Base-by-base conservation (phyloP, 2,113 vertebrate genomes). In the Cranoglanis bouderius region DNA sequence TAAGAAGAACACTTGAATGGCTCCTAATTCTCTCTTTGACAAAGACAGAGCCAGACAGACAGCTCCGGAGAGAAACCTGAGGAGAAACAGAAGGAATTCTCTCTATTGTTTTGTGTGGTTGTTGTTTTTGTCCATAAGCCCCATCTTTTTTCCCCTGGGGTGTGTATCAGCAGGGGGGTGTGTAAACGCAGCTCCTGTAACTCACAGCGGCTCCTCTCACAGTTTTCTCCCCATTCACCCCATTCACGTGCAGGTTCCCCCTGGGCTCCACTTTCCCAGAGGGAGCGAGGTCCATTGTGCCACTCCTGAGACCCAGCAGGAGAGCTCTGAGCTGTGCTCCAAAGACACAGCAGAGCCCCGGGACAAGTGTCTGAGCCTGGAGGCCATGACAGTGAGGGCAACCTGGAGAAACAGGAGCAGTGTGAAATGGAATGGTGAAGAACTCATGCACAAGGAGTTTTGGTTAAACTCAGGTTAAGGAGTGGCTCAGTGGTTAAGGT, bases 171-270 rank as follows among this genome's bases (percentile, higher is more conserved):
- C 59, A 63, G 57, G 88, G 70, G 82, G 6, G 43, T 80, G 67
- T 82, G 70, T 90, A 92, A 93, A 90, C 93, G 87, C 88, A 84
- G 85, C 87, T 40, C 49, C 78, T 82, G 78, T 70, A 88, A 35
- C 87, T 88, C 72, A 70, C 43, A 67, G 46, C 75, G 88, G 88
- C 88, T 81, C 83, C 84, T 89, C 26, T 89, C 46, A 4, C 61
- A 80, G 32, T 14, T 59, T 84, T 89, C 82, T 77, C 46, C 70
- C 74, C 90, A 72, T 89, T 88, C 86, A 90, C 43, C 70, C 74
- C 90, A 72, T 89, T 88, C 86, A 90, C 29, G 9, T 29, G 32
- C 70, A 29, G 86, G 18, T 4, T 84, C 35, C 87, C 26, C 63
- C 63, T 1, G 49, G 72, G 49, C 88, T 53, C 83, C 57, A 63